A percentile compares a stretch with the other conserved stretches of the same genome.
phyloP scores from a whole-genome alignment of 1,140 invertebrate genomes.

The Prorops nasuta region DNA sequence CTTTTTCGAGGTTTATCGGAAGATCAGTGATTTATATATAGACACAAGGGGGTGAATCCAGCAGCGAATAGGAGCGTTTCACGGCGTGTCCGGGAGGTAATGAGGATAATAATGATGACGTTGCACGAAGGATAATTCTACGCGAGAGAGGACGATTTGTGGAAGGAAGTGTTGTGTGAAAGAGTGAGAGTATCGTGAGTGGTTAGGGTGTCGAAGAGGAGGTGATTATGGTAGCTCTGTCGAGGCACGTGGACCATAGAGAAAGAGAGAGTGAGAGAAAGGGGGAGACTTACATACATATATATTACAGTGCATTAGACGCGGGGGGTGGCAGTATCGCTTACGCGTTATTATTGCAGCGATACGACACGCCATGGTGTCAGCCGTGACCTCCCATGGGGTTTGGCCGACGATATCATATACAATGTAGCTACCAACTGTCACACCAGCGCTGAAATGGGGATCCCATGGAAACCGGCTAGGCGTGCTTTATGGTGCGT shows the following conservation, averaged over 20 bases:
- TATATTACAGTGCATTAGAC: conserved; percentile 46
- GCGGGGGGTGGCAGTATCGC: conserved; percentile 43
- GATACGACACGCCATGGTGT: conserved; percentile 54
- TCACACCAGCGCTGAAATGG: conserved; percentile 32
- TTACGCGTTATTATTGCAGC: conserved; percentile 57
- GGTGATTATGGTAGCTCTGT: conserved; percentile 31
- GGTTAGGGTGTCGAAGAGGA: conserved; percentile 42
- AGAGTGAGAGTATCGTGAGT: too few species aligned
- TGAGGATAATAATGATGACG: conserved; percentile 13
- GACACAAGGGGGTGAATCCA: too few species aligned
- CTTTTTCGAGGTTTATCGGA: too few species aligned
- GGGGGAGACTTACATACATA: too few species aligned
- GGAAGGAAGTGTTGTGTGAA: conserved; percentile 21
- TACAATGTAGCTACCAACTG: conserved; percentile 50
- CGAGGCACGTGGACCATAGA: too few species aligned
- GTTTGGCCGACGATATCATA: conserved; percentile 38
- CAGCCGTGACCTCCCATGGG: conserved; percentile 52
- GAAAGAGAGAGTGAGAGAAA: too few species aligned
- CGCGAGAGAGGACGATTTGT: conserved; percentile 12
- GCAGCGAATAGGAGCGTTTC: neutral
- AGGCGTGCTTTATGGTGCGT: conserved; percentile 57
- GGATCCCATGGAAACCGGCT: conserved; percentile 42
- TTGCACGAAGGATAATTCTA: conserved; percentile 19
- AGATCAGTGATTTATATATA: too few species aligned
- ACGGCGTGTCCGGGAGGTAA: conserved; percentile 12